Conservation (phyloP, 1,140 invertebrate genomes). For the Amphibalanus amphitrite region DNA sequence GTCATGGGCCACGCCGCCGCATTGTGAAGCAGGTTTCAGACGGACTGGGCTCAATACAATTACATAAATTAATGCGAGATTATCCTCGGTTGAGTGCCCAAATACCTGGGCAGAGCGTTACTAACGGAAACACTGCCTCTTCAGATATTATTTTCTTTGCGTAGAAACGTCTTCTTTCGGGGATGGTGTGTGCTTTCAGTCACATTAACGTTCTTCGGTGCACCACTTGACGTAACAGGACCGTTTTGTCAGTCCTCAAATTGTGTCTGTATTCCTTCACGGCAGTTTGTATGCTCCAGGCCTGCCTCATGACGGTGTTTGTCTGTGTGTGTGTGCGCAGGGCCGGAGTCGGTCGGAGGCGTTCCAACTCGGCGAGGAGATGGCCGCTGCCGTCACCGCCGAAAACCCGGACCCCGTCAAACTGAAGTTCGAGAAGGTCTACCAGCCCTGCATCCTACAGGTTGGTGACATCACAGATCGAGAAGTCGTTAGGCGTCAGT, state of each 20-base stretch:
- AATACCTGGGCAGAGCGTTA: no score
- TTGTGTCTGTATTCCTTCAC: constrained; percentile 18
- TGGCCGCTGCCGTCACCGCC: constrained; percentile 73
- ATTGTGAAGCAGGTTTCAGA: no score
- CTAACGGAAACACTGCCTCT: no score
- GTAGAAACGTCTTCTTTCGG: background rate
- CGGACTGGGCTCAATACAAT: no score
- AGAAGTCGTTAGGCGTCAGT: no score
- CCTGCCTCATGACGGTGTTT: background rate
- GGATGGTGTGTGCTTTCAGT: constrained; percentile 2
- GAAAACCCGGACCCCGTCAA: constrained; percentile 88
- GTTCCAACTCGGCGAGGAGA: constrained; percentile 78
- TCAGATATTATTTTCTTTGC: background rate
- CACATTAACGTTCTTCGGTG: no score
- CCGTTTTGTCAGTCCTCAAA: no score
- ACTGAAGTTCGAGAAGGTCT: constrained; percentile 89
- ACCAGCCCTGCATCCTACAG: constrained; percentile 40
- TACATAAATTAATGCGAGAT: no score
- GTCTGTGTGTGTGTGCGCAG: constrained; percentile 29
- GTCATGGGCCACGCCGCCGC: no score
- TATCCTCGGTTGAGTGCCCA: no score
- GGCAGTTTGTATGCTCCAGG: constrained; percentile 14
- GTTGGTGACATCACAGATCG: no score
- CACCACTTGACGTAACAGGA: no score
- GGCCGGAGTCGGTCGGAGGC: constrained; percentile 46